Evolutionary conservation across 1,140 invertebrate species (phyloP).

Genomic region (Heliconius nattereri): DNA sequence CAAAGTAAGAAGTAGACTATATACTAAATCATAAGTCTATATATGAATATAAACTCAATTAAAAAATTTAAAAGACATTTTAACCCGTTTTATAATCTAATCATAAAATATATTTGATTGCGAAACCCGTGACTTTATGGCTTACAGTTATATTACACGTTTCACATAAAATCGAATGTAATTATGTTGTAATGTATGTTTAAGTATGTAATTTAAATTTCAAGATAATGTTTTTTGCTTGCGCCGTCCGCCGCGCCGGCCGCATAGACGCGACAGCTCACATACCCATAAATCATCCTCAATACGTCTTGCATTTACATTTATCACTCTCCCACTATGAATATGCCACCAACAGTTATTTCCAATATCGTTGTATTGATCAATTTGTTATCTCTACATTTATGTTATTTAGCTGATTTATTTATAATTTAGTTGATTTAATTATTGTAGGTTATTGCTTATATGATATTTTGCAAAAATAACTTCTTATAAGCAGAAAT

Average conservation of each 20-base stretch:
- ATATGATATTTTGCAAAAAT: no score
- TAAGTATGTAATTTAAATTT: conserved; percentile 17
- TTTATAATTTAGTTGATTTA: no score
- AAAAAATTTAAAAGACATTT: neutral
- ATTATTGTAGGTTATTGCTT: no score
- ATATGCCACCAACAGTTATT: conserved; percentile 16
- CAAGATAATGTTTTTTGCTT: conserved; percentile 21
- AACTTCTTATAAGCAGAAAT: no score
- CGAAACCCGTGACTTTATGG: neutral
- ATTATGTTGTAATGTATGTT: conserved; percentile 13
- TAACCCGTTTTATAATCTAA: neutral
- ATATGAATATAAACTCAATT: neutral
- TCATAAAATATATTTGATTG: neutral
- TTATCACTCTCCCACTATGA: conserved; percentile 25
- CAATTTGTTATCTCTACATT: neutral
- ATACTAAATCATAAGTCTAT: neutral
- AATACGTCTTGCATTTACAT: conserved; percentile 22
- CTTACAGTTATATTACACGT: conserved; percentile 3
- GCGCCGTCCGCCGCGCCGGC: neutral
- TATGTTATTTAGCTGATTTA: no score
- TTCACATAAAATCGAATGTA: conserved; percentile 4
- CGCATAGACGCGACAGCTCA: conserved; percentile 17
- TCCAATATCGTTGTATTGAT: conserved; percentile 4
- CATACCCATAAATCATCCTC: conserved; percentile 30
- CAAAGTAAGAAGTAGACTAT: neutral